phyloP scores from a whole-genome alignment of 2,797 vertebrate species.

The Enteromius unitaeniatus region DNA sequence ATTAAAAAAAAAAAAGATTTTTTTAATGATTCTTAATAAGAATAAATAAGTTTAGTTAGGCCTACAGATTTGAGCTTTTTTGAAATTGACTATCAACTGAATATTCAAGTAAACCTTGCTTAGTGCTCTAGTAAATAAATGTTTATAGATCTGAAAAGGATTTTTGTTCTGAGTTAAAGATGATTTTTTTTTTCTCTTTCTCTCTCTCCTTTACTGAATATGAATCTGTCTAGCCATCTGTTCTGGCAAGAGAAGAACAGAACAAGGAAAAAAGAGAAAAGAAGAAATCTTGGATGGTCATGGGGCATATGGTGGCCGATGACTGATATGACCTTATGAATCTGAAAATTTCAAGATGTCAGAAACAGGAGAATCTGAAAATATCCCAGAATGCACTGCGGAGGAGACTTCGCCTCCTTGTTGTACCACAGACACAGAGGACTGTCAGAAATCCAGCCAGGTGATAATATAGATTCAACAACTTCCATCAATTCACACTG shows the following conservation, averaged over 20 bases:
- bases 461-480: conserved; percentile 8
- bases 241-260: neutral
- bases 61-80: neutral
- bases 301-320: conserved; percentile 30
- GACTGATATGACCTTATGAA: conserved; percentile 36
- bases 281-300: conserved; percentile 17
- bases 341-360: conserved; percentile 51
- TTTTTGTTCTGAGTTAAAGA: conserved; percentile 13
- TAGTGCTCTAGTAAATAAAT: neutral
- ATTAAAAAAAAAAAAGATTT: neutral
- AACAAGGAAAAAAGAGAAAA: neutral
- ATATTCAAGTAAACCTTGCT: neutral
- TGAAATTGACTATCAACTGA: neutral
- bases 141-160: neutral
- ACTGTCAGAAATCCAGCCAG: conserved; percentile 12
- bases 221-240: conserved; percentile 27
- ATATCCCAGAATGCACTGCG: conserved; percentile 23
- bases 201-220: conserved; percentile 1
- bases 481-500: conserved; percentile 37
- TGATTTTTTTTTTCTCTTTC: neutral
- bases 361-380: conserved; percentile 40
- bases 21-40: neutral
- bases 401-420: conserved; percentile 1
- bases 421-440: conserved; percentile 39
- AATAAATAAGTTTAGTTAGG: neutral